phyloP scores from a whole-genome alignment of 2,888 invertebrate species.

The Agonopterix heracliana region DNA sequence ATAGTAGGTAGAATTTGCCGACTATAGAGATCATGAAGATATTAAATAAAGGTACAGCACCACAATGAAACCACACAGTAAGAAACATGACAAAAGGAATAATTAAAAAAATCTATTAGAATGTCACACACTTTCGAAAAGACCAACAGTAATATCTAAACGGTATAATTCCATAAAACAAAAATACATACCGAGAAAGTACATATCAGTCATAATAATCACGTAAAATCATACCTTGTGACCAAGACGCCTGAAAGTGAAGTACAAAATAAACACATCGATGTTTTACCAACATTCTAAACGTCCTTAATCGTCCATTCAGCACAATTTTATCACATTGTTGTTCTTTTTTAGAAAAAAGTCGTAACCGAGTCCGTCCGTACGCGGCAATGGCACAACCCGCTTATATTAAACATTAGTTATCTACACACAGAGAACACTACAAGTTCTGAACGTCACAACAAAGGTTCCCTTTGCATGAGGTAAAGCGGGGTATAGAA shows the following conservation, averaged over 20 bases:
- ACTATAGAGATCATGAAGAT: no score
- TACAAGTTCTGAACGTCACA: slow-evolving; percentile 52
- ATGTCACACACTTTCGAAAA: no score
- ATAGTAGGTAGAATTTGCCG: no score
- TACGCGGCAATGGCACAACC: slow-evolving; percentile 53
- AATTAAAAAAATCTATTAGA: no score
- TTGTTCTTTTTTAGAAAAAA: not conserved
- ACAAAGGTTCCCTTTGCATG: slow-evolving; percentile 17
- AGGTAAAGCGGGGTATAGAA: slow-evolving; percentile 1
- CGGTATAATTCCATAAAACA: no score
- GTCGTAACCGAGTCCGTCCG: slow-evolving; percentile 26
- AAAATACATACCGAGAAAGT: slow-evolving; percentile 22
- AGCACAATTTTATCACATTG: slow-evolving; percentile 42
- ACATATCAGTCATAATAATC: slow-evolving; percentile 57
- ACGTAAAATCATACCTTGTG: slow-evolving; percentile 55
- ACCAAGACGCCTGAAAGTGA: slow-evolving; percentile 29
- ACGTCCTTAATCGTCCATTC: slow-evolving; percentile 29
- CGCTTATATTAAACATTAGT: slow-evolving; percentile 32
- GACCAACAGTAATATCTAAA: no score
- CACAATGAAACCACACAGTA: no score
- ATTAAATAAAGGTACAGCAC: no score
- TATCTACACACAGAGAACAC: slow-evolving; percentile 67
- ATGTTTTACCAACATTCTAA: slow-evolving; percentile 6
- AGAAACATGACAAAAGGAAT: no score
- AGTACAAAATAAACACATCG: slow-evolving; percentile 21